A percentile compares a stretch with the other conserved stretches of the same genome.
Conservation (phyloP, 1,140 invertebrate species). For the Meloidogyne exigua region DNA sequence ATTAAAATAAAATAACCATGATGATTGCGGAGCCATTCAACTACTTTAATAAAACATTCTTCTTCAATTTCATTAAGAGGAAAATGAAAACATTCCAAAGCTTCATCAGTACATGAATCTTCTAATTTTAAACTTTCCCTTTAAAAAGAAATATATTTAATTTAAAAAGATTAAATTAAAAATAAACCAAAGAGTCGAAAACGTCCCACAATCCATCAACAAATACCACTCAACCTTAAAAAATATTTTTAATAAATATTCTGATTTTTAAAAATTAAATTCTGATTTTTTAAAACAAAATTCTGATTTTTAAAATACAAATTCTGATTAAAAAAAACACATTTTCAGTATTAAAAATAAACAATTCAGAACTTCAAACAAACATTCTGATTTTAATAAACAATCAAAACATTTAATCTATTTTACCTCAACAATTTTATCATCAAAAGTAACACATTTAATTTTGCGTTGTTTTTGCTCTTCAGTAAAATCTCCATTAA, state of each 20-base stretch:
- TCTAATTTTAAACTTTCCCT: conserved; percentile 17
- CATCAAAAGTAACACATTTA: neutral
- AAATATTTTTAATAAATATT: neutral
- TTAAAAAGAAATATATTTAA: neutral
- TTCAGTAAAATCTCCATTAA: neutral
- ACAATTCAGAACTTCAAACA: too few species aligned
- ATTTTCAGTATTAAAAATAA: too few species aligned
- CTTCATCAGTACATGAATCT: neutral
- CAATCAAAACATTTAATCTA: too few species aligned
- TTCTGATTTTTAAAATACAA: too few species aligned
- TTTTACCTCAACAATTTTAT: conserved; percentile 1
- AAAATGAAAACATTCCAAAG: neutral
- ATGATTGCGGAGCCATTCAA: conserved; percentile 13
- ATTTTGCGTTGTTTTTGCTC: conserved; percentile 21
- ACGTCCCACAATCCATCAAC: conserved; percentile 7
- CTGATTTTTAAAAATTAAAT: too few species aligned
- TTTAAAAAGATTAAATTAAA: neutral
- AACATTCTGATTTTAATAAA: too few species aligned
- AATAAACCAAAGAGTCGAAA: conserved; percentile 5
- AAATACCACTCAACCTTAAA: conserved; percentile 16
- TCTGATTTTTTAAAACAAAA: too few species aligned
- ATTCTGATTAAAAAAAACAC: too few species aligned
- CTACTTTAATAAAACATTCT: conserved; percentile 15
- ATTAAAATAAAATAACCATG: too few species aligned
- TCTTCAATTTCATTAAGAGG: conserved; percentile 20